These are phyloP conservation scores for Myotis pilosus DNA, from an alignment of 2,797 vertebrate species.

Conservation along the genomic window DNA sequence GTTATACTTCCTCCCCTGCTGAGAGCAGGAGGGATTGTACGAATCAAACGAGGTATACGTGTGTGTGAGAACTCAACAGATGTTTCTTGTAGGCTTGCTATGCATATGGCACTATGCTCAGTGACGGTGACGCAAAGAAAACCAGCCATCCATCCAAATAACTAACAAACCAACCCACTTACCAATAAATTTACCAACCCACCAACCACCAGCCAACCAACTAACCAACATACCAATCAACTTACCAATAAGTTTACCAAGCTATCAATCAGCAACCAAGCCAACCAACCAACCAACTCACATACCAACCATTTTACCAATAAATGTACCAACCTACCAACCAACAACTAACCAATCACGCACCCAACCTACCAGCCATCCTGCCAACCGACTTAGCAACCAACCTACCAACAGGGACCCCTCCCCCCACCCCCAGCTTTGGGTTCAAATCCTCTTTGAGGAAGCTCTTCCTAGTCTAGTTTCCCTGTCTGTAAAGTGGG, in stretches of 20 bases:
- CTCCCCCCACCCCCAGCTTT: neutral
- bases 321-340: neutral
- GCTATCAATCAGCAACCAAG: neutral
- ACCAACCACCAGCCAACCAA: neutral
- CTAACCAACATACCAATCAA: neutral
- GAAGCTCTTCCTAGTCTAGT: neutral
- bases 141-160: neutral
- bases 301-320: neutral
- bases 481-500: neutral
- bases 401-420: too few species aligned
- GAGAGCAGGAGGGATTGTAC: neutral
- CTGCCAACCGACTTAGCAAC: neutral
- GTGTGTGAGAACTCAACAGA: neutral
- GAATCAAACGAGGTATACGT: neutral
- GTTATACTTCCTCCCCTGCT: neutral
- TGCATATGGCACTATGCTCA: rapidly evolving
- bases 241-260: neutral
- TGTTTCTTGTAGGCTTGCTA: rapidly evolving
- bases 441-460: neutral
- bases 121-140: too few species aligned
- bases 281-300: too few species aligned
- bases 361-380: neutral
- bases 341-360: neutral
- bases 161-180: neutral
- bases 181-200: too few species aligned